Evolutionary conservation across 1,140 invertebrate species (phyloP).

Genomic region (Gryllus bimaculatus): DNA sequence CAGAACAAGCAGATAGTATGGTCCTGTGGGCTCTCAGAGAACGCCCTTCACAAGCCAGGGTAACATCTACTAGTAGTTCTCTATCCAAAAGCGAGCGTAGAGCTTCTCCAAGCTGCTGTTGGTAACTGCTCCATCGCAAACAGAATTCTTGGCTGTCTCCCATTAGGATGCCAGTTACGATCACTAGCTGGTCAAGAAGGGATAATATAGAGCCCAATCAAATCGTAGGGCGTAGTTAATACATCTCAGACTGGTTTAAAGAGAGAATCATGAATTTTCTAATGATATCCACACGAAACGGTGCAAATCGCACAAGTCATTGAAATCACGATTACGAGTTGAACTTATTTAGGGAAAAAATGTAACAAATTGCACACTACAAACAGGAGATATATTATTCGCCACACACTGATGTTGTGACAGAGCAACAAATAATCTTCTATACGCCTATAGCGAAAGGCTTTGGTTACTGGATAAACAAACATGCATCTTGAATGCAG

Average conservation of each 20-base stretch:
- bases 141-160: slow-evolving; percentile 39
- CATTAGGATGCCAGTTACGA: slow-evolving; percentile 24
- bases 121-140: slow-evolving; percentile 42
- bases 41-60: slow-evolving; percentile 38
- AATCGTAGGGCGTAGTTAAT: not conserved
- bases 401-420: not conserved
- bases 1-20: slow-evolving; percentile 34
- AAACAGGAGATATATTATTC: not conserved
- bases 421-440: not conserved
- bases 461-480: not conserved
- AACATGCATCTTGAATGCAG: not conserved
- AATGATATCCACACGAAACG: not conserved
- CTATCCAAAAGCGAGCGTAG: slow-evolving; percentile 37
- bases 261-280: not conserved
- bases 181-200: not conserved
- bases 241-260: not conserved
- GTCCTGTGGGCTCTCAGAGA: slow-evolving; percentile 37
- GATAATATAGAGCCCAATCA: too few relatives aligned
- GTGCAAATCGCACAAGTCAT: not conserved
- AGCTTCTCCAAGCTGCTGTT: slow-evolving; percentile 37
- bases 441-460: not conserved
- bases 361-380: not conserved
- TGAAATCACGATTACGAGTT: not conserved
- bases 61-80: slow-evolving; percentile 40
- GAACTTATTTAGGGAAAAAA: not conserved